phyloP scores from a whole-genome alignment of 2,797 vertebrate genomes.

The Aldrovandia affinis region DNA sequence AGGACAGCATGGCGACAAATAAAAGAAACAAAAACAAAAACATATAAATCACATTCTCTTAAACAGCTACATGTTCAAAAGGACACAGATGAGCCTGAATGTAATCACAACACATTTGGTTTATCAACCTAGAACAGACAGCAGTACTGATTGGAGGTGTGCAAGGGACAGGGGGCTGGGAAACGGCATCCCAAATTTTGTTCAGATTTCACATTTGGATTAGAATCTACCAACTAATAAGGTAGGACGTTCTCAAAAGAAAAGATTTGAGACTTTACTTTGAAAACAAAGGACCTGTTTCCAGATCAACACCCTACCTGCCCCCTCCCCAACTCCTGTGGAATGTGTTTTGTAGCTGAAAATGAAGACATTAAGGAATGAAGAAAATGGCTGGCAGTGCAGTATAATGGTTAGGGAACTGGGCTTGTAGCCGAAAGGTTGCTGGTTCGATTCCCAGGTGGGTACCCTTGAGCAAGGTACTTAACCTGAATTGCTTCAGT shows the following conservation, averaged over 20 bases:
- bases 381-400: too few species aligned
- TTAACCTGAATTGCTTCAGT: too few species aligned
- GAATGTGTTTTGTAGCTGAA: slow-evolving; percentile 58
- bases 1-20: slow-evolving; percentile 27
- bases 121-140: slow-evolving; percentile 2
- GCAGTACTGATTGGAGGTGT: background rate
- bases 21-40: slow-evolving; percentile 12
- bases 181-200: background rate
- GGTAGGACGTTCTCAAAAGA: background rate
- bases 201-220: background rate
- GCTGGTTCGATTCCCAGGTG: too few species aligned
- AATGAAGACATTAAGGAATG: slow-evolving; percentile 20
- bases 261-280: background rate
- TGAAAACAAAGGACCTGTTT: background rate
- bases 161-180: background rate
- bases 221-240: background rate
- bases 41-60: background rate
- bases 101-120: background rate
- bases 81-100: background rate
- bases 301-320: background rate
- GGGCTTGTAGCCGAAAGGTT: too few species aligned
- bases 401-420: too few species aligned
- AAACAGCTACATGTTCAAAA: background rate
- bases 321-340: slow-evolving; percentile 26
- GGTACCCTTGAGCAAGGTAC: too few species aligned